Evolutionary conservation across 2,113 vertebrate species (phyloP), one percentile per base, ranked within the genome.

Genomic region (Saccopteryx bilineata): DNA sequence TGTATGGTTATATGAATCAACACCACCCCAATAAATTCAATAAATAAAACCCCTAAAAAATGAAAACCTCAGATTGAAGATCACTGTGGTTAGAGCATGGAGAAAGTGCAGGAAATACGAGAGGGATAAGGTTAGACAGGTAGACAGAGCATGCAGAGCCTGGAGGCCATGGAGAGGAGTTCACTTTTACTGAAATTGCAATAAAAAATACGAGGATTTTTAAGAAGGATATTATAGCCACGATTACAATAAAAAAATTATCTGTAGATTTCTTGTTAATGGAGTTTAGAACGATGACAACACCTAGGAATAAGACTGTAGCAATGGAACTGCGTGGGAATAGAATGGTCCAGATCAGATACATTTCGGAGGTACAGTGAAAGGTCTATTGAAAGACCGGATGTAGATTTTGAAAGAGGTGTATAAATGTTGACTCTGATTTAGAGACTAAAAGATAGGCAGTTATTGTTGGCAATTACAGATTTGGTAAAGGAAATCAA

Each of bases 41-140:
- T 39, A 39, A 39, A 39, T 39, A 39, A 39, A 39, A 39, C 39
- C 2, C 39, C 39, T 39, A 39, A 39, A 39, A 39, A 39, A 39
- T 39, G 39, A 39, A 39, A 39, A 82, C 28, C 26, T 96, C 69
- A 82, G 52, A 69, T 5, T 61, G 26, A 93, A 91, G 46, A 54
- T 19, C 19, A 33, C 4, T 75, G 60, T 24, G 56, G 5, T 24
- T 69, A 31, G 19, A 82, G 24, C 3, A 15, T 7, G 5, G 31
- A 8, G 26, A 17, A 74, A 54, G 39, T 46, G 7, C 9, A 19
- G 5, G 60, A 46, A 56, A 60, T 2, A 15, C 1, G 18, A 52
- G 21, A 56, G 5, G 60, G 24, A 52, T 33, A 39, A 61, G 21
- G 9, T n/a, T 84, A 54, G 68, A 10, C 24, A 76, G 56, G 56